Evolutionary conservation across 2,888 invertebrate genomes (phyloP).

Genomic region (Apocheima hispidaria): DNA sequence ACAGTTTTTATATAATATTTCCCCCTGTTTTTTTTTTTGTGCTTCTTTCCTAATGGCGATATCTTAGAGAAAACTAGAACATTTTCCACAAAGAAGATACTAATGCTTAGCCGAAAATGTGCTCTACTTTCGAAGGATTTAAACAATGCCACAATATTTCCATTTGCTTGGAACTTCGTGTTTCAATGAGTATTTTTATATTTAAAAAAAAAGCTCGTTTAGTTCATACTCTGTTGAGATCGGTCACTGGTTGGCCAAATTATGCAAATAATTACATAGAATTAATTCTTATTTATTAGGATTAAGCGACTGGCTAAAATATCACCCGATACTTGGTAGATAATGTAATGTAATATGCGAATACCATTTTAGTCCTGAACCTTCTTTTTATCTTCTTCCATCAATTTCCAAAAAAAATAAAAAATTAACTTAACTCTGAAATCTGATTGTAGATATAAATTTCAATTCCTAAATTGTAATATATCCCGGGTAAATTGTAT

Average conservation of each 20-base stretch:
- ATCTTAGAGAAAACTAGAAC: not conserved
- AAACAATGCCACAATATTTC: not conserved
- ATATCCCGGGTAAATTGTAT: not conserved
- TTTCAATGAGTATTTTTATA: not conserved
- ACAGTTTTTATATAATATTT: conserved; percentile 20
- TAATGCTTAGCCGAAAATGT: conserved; percentile 3
- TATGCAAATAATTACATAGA: not conserved
- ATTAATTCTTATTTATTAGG: no score
- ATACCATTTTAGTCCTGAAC: no score
- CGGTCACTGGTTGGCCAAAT: not conserved
- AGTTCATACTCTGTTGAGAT: no score
- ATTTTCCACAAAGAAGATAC: conserved; percentile 3
- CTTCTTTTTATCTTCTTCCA: no score
- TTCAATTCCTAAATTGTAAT: not conserved
- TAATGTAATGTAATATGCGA: no score
- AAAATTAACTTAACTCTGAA: not conserved
- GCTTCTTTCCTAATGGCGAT: conserved; percentile 32
- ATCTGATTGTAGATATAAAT: not conserved
- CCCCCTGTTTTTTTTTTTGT: conserved; percentile 40
- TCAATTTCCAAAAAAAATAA: no score
- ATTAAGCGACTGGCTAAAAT: no score
- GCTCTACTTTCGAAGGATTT: not conserved
- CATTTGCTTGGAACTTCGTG: not conserved
- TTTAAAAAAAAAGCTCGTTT: no score
- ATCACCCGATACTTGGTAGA: no score